Evolutionary conservation across 1,140 invertebrate species (phyloP), one percentile per base, ranked within the genome.

Genomic region (Matsumurasca onukii): DNA sequence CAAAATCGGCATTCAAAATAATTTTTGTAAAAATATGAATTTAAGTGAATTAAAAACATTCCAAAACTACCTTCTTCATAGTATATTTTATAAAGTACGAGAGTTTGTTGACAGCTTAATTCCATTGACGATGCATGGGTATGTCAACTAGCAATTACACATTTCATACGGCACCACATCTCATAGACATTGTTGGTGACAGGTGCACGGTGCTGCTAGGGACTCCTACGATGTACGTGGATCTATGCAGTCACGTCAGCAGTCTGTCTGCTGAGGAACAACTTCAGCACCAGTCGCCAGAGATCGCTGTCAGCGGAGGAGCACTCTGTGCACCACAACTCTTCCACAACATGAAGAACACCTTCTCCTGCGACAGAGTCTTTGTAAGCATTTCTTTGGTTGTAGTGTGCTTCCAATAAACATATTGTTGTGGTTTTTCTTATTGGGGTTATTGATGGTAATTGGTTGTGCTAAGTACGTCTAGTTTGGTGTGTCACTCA

Each of bases 191-290:
- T 39, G 34, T 39, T 9, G 5, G 34, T 39, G 5, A 17, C 65
- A 91, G 89, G 75, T 95, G 93, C 74, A 88, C 88, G 1, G 77
- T 91, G 3, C 78, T 93, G 17, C 93, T 91, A 74, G 97, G 97
- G 15, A 98, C 97, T 0, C 97, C 97, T 2, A 98, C 97, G 0
- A 99, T 99, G 96, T 95, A 92, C 78, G 90, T 98, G 65, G 94
- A 98, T 78, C 82, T 94, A 27, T 70, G 74, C 31, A 49, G 15
- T 3, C 31, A 55, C 31, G 67, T 71, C 3, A 61, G 68, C 49
- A 66, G 59, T 25, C 22, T 59, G 5, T 20, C 3, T 48, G 49
- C 45, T 31, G 49, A 74, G 25, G 25, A 71, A 66, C 66, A 49
- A 39, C 59, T 65, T 24, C 17, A 57, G 39, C 59, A 52, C 51